Evolutionary conservation across 2,113 vertebrate species (phyloP), one percentile per base, ranked within the genome.

Genomic region (Sebastes schlegelii): DNA sequence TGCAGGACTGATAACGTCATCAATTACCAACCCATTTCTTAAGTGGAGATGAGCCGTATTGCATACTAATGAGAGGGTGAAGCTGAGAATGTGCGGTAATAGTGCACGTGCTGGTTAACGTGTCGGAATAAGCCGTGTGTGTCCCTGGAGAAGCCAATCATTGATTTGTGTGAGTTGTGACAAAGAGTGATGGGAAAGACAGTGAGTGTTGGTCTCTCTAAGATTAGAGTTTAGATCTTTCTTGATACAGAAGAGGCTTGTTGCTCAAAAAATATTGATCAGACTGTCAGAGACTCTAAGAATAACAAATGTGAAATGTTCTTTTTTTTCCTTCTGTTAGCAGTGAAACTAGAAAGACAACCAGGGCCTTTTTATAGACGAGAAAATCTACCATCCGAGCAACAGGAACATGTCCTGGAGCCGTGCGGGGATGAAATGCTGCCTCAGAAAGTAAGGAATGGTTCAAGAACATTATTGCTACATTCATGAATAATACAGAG

Each of bases 401-500:
- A 21, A 2, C 14, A 49, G 23, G 10, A 63, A 68, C 48, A n/a
- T 2, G 43, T 69, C 52, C 0, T 6, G n/a, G 23, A 74, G 67
- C 21, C 0, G 6, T 65, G 55, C 43, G 40, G 14, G 23, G 34
- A n/a, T 73, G 21, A 51, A 74, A 77, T 43, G 10, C 23, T 82
- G 49, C 54, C 65, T 43, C 17, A 52, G 83, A 72, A 58, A 70
- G 77, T 68, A 82, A 76, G 54, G 45, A 76, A 52, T 70, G 61
- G 65, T 62, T 61, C 26, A 45, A 55, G 67, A 82, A 91, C 77
- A 81, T 80, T 87, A 79, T 76, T 75, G 51, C 80, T 90, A 67
- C 74, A 85, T 51, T 67, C 60, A 85, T 91, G 83, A 91, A 92
- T 89, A 81, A 89, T 82, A 82, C 74, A 91, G 58, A 63, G 72